These are phyloP conservation scores for Cyclargus thomasi DNA, from an alignment of 1,140 invertebrate genomes.

Conservation along the genomic window DNA sequence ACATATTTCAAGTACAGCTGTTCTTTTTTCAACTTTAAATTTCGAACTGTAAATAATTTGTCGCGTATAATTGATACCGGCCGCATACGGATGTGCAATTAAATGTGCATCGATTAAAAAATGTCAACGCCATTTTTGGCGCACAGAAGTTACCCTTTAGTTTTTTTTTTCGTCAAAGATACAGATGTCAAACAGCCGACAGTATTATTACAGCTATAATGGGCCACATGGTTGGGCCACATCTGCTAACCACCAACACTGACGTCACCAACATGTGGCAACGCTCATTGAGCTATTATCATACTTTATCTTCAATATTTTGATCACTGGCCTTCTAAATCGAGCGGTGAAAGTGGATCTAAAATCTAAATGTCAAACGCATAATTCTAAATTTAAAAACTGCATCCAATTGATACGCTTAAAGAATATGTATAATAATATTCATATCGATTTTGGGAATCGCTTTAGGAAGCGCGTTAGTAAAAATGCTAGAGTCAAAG, in stretches of 20 bases:
- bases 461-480: not conserved
- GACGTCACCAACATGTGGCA: slow-evolving; percentile 45
- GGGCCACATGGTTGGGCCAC: slow-evolving; percentile 36
- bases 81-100: slow-evolving; percentile 14
- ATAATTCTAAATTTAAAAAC: not conserved
- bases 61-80: not conserved
- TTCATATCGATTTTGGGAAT: no score
- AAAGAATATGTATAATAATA: not conserved
- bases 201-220: slow-evolving; percentile 44
- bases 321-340: not conserved
- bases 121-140: slow-evolving; percentile 17
- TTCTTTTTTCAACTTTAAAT: not conserved
- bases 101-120: slow-evolving; percentile 11
- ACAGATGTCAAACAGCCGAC: slow-evolving; percentile 45
- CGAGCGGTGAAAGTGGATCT: slow-evolving; percentile 10
- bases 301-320: slow-evolving; percentile 20
- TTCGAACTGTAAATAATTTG: slow-evolving; percentile 4
- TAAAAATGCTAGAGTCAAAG: not conserved
- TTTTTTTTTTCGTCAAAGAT: slow-evolving; percentile 29
- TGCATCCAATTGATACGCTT: not conserved
- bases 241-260: slow-evolving; percentile 41
- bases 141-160: slow-evolving; percentile 29
- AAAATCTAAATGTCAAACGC: not conserved
- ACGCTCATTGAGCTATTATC: slow-evolving; percentile 35
- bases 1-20: not conserved